Base-by-base conservation (phyloP, 2,797 vertebrate genomes). In the Epinephelus coioides region DNA sequence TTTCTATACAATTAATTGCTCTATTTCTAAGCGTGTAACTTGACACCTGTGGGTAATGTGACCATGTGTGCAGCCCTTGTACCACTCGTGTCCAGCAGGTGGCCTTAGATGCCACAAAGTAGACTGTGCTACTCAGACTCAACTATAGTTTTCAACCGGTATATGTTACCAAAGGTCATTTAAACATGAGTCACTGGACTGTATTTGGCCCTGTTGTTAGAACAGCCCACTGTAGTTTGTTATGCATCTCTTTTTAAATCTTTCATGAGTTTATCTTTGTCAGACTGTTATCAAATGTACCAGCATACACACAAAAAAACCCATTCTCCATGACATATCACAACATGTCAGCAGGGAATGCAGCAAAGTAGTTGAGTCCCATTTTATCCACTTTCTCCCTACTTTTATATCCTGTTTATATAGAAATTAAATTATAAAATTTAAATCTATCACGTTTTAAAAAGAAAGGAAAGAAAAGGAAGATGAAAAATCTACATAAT, bases 1-100 rank as follows among this genome's bases (percentile, higher is more conserved):
- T 66, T 15, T 51, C 27, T 1, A 44, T 44, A 25, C 12, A 44
- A 55, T 4, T 4, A 19, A 25, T 27, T n/a, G 14, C 5, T 38
- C 2, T 4, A 0, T 56, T 23, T 54, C 12, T 11, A 38, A 17
- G 7, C 1, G 17, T 38, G 12, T 43, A 27, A n/a, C 1, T 19
- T 46, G 10, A 27, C 3, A 12, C 25, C 6, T 70, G 14, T 4
- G 7, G 21, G 2, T 30, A 6, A 25, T 6, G 8, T 54, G 5
- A 14, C 4, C 4, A 19, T 57, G 19, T 30, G 18, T 62, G 8
- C 54, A 49, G 6, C 6, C 2, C 34, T 25, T 19, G 12, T 69
- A 40, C 59, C 14, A 7, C 12, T 14, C 0, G 9, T 88, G 74
- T 64, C 90, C 90, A 86, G 69, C 15, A 89, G 88, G 66, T 79